Conservation (phyloP, 2,113 vertebrate genomes). For the Callipepla squamata region DNA sequence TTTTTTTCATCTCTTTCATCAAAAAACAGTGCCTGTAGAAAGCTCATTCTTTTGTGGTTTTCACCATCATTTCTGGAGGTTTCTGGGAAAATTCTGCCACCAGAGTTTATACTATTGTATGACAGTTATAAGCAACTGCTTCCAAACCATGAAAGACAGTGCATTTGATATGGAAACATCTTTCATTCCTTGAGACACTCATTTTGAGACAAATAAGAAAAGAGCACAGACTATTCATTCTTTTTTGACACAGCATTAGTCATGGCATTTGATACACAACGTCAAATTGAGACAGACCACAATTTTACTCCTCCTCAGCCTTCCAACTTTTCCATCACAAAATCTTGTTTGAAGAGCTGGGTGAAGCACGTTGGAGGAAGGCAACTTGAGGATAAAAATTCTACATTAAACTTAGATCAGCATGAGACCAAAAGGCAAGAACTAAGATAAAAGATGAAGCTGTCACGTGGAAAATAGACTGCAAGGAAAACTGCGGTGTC, state of each 20-base stretch:
- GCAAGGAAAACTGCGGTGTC: background rate
- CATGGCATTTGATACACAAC: background rate
- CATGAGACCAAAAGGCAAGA: background rate
- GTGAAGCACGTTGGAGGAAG: background rate
- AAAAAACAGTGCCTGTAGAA: background rate
- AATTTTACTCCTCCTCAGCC: background rate
- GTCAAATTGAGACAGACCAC: background rate
- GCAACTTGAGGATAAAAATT: background rate
- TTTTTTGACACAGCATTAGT: background rate
- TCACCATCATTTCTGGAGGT: background rate
- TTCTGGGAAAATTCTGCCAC: background rate
- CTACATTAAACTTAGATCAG: background rate
- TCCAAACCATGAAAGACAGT: background rate
- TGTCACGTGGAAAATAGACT: conserved; percentile 8
- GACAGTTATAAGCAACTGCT: background rate
- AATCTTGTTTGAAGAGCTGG: background rate
- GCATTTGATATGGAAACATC: background rate
- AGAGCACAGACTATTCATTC: background rate
- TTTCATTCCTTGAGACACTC: background rate
- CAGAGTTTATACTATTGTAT: background rate
- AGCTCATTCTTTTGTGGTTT: background rate
- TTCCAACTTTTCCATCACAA: background rate
- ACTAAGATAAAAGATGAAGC: conserved; percentile 8
- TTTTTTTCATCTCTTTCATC: background rate
- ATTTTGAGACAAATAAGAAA: background rate